Evolutionary conservation across 2,797 vertebrate genomes (phyloP).

Genomic region (Dendrocincla tyrannina): DNA sequence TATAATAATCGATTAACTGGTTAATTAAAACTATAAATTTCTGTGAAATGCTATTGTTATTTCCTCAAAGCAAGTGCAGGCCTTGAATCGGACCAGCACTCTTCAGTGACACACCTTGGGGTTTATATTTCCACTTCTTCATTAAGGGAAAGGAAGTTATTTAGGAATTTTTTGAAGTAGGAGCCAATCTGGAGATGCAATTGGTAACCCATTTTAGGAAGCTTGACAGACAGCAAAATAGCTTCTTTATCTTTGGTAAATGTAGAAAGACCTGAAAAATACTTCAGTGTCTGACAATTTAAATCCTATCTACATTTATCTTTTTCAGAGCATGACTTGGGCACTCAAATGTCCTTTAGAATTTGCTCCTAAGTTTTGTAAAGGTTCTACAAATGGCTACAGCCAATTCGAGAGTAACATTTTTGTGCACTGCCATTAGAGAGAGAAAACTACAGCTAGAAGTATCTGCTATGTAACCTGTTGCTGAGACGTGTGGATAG

Average conservation of each 20-base stretch:
- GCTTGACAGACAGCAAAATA: neutral
- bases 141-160: neutral
- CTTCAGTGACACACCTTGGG: neutral
- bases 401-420: neutral
- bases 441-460: neutral
- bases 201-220: neutral
- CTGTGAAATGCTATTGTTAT: neutral
- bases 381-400: neutral
- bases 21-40: neutral
- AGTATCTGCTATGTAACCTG: neutral
- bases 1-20: neutral
- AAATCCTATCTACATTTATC: neutral
- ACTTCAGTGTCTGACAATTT: neutral
- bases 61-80: neutral
- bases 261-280: neutral
- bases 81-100: neutral
- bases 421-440: neutral
- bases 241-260: neutral
- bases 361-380: neutral
- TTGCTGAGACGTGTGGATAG: neutral
- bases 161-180: neutral
- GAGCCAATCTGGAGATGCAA: fast-evolving
- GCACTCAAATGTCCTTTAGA: neutral
- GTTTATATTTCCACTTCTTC: neutral
- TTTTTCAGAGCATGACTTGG: neutral